These are phyloP conservation scores for Perodicticus potto DNA, from an alignment of 2,797 vertebrate species.

Conservation along the genomic window DNA sequence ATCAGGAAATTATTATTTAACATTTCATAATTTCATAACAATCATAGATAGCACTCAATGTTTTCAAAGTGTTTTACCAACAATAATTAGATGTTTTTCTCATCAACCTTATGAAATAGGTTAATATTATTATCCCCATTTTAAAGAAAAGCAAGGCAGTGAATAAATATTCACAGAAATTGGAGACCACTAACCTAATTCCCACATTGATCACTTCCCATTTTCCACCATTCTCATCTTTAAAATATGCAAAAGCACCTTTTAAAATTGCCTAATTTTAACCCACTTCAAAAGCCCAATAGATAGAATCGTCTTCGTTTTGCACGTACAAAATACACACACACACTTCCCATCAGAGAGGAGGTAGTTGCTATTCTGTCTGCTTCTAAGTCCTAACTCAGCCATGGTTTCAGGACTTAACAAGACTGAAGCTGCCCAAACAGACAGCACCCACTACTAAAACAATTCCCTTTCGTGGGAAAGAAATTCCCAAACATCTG, in stretches of 20 bases:
- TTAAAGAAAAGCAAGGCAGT: slow-evolving; percentile 56
- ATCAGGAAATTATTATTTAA: slow-evolving; percentile 62
- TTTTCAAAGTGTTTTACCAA: slow-evolving; percentile 75
- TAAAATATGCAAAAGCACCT: neutral
- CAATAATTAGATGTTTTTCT: slow-evolving; percentile 67
- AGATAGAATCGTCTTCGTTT: neutral
- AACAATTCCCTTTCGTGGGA: neutral
- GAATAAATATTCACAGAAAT: slow-evolving; percentile 2
- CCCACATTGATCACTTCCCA: neutral
- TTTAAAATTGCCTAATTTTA: slow-evolving; percentile 10
- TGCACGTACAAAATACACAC: neutral
- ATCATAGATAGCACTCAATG: slow-evolving; percentile 31
- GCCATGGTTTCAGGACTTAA: neutral
- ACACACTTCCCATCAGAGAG: neutral
- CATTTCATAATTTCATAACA: slow-evolving; percentile 35
- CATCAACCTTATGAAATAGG: slow-evolving; percentile 56
- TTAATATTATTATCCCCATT: slow-evolving; percentile 36
- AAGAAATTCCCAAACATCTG: neutral
- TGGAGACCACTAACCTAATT: neutral
- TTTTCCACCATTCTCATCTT: slow-evolving; percentile 11
- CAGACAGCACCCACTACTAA: neutral
- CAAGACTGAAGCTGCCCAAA: neutral
- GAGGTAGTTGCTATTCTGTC: neutral
- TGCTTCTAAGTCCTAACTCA: neutral
- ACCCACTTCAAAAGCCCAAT: neutral